A percentile compares a stretch with the other conserved stretches of the same genome.
These are phyloP conservation scores for Aphidius ervi DNA, from an alignment of 1,140 invertebrate species.

Conservation along the genomic window DNA sequence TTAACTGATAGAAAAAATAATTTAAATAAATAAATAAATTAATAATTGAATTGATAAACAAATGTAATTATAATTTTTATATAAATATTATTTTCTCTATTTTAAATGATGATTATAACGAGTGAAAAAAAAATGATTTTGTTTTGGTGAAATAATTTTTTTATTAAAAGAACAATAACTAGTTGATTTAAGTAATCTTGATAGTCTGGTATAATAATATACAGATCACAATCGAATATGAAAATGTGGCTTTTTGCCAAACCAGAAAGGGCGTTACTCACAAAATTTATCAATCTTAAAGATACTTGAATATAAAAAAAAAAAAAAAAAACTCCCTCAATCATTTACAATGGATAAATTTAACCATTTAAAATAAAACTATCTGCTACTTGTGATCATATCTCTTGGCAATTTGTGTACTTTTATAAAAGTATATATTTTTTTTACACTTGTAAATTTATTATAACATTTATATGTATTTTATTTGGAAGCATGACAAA, in stretches of 20 bases:
- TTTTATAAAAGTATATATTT: too few species aligned
- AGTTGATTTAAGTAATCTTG: slow-evolving; percentile 2
- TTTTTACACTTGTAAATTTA: too few species aligned
- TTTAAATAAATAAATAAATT: too few species aligned
- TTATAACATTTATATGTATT: too few species aligned
- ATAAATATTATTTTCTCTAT: background rate
- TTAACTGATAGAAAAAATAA: too few species aligned
- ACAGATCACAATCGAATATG: slow-evolving; percentile 34
- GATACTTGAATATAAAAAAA: slow-evolving; percentile 18
- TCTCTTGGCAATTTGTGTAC: slow-evolving; percentile 3
- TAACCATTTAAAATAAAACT: slow-evolving; percentile 4
- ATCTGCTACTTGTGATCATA: slow-evolving; percentile 9
- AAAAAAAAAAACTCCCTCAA: slow-evolving; percentile 18
- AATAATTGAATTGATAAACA: too few species aligned
- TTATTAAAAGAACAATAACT: slow-evolving; percentile 2
- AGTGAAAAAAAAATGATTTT: background rate
- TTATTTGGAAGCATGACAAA: too few species aligned
- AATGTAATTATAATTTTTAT: background rate
- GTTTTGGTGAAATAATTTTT: slow-evolving; percentile 17
- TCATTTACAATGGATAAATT: slow-evolving; percentile 13
- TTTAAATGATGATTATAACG: background rate
- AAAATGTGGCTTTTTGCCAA: slow-evolving; percentile 37
- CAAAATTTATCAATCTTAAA: slow-evolving; percentile 27
- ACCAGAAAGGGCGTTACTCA: slow-evolving; percentile 28
- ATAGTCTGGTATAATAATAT: slow-evolving; percentile 29